Percentiles rank a stretch among this genome's conserved stretches.
These are phyloP conservation scores for Chromoteleia sp. DNA, from an alignment of 2,888 invertebrate species.

Conservation along the genomic window DNA sequence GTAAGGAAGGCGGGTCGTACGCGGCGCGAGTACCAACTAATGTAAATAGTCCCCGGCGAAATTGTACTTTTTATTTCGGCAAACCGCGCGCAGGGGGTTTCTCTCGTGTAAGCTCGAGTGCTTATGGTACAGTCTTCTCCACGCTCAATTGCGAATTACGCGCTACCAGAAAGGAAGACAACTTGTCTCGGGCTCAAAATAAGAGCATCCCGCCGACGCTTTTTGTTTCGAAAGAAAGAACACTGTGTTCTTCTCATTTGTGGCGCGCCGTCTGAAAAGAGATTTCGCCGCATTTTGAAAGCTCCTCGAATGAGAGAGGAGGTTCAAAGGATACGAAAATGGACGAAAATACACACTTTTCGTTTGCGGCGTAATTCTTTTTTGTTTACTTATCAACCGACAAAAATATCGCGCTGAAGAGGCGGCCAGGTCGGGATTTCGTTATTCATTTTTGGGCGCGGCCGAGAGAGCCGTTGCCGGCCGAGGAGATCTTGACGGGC, in stretches of 20 bases:
- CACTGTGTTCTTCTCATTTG: constrained; percentile 68
- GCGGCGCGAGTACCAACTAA: constrained; percentile 74
- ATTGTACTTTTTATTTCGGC: constrained; percentile 75
- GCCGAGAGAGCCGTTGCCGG: too few species aligned
- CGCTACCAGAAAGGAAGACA: constrained; percentile 62
- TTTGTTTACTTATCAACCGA: constrained; percentile 57
- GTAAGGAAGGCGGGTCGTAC: constrained; percentile 77
- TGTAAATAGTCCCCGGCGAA: constrained; percentile 74
- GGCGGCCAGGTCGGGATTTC: neutral
- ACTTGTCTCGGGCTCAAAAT: constrained; percentile 70
- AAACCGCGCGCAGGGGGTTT: constrained; percentile 40
- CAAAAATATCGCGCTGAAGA: neutral
- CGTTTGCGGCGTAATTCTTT: constrained; percentile 48
- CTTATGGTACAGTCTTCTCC: constrained; percentile 67
- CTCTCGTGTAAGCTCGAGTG: constrained; percentile 74
- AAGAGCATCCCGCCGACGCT: constrained; percentile 59
- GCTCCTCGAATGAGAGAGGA: constrained; percentile 58
- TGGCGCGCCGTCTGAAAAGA: constrained; percentile 64
- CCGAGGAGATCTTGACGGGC: too few species aligned
- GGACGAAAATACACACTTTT: constrained; percentile 63
- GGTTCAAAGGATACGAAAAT: constrained; percentile 65
- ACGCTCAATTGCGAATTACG: constrained; percentile 71
- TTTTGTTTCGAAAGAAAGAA: constrained; percentile 68
- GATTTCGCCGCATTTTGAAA: constrained; percentile 58
- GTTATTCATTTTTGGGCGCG: too few species aligned